Evolutionary conservation across 2,797 vertebrate genomes (phyloP), one percentile per base, ranked within the genome.

Genomic region (Morus bassanus): DNA sequence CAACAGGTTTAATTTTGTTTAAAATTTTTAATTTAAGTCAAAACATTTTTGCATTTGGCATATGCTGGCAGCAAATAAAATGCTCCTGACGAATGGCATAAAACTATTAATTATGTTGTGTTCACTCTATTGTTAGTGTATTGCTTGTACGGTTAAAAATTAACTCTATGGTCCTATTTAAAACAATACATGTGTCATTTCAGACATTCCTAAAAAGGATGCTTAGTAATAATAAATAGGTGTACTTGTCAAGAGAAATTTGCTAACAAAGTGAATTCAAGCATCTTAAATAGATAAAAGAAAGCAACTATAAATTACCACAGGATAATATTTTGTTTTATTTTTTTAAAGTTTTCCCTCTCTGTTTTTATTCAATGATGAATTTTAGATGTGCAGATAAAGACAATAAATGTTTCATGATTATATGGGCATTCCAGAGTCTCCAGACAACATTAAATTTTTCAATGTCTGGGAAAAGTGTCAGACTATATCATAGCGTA

Each of bases 71-170:
- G 86, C 78, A 97, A 96, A 95, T 91, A 85, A 96, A 96, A 92
- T 54, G 37, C 96, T 92, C 91, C 67, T 91, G 93, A 95, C 0
- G 59, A 97, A 95, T 77, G 48, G 81, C 82, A 97, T 92, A 95
- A 96, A 96, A 95, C 90, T 96, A 92, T 94, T 97, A 97, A 97
- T 98, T 97, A 95, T 94, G 89, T 93, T 96, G 96, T 93, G 76
- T 90, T 97, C 91, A 2, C 65, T 89, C 97, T 72, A 95, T 92
- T 97, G 95, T 97, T 96, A 93, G 70, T 76, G 43, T 74, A 85
- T 92, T 87, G 93, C 79, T 94, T 94, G 45, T 54, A 61, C 94
- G 57, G 81, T 96, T 97, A 97, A 97, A 97, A 97, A 96, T 97
- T 97, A 97, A 96, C 95, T 96, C 89, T 87, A 88, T 83, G 94